Evolutionary conservation across 1,140 invertebrate genomes (phyloP), one percentile per base, ranked within the genome.

Genomic region (Onthophagus taurus): DNA sequence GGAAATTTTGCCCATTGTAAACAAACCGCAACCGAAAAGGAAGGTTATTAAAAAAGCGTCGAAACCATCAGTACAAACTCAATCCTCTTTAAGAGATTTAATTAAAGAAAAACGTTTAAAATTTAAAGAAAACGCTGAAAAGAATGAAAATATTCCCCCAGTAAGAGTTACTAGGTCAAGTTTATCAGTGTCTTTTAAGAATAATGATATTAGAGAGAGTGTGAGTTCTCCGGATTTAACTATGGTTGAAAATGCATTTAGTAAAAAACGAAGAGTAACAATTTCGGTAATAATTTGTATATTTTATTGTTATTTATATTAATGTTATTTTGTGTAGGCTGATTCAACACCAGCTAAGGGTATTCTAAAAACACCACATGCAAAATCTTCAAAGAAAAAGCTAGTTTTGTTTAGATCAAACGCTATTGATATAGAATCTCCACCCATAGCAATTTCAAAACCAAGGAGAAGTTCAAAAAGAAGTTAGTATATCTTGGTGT

Each of bases 1-100:
- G 7, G 72, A 75, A 47, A 47, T 61, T 20, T n/a, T 57, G 21
- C 55, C 58, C 0, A 43, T 47, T 24, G 50, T 26, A n/a, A 26
- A 7, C 6, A 26, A 26, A 26, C 23, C 23, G n/a, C 19, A 20
- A 23, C 24, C 24, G 23, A 29, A 41, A 29, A n/a, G 6, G 12
- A 24, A 17, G 11, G 35, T 16, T 17, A 19, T 11, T 11, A 41
- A 41, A 14, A 24, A 41, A 29, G 14, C 21, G 5, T n/a, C n/a
- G 3, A 41, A 29, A 2, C 21, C 23, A 41, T 26, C 24, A 12
- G 19, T 23, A 5, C 35, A 21, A 37, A 21, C 35, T 16, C 24
- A 18, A 17, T 41, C 38, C 2, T 16, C 16, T 4, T 26, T 41
- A 11, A 41, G 16, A 19, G 38, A 41, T 8, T 14, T 21, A 17